Base-by-base conservation (phyloP, 23 tunicate genomes). In the Trididemnum clinides region DNA sequence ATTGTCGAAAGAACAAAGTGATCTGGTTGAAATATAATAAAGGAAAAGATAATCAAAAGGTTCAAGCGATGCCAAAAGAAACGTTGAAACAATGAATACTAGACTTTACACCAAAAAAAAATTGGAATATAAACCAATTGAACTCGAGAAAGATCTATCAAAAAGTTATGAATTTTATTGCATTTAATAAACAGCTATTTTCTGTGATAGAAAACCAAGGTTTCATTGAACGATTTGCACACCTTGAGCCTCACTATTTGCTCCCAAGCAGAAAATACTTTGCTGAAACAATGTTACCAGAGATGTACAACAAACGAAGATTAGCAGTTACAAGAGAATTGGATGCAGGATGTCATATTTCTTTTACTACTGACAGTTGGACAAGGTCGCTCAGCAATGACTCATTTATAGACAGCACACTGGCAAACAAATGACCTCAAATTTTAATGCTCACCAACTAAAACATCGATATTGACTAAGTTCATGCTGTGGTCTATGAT, bases 211-310 rank as follows among this genome's bases (percentile, higher is more conserved):
- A 70, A 30, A 37, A 70, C 30, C 77, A 33, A 10, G 77, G 77
- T 7, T 70, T 70, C 38, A 70, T 70, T 70, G 77, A 32, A 70
- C 21, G 28, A 31, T 5, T 10, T 70, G 77, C 39, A 70, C 77
- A 70, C 23, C 69, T 59, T 59, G 69, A 59, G 69, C 69, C 69
- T 59, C 69, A 26, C 27, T 59, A 59, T 21, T 21, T 59, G 27
- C 23, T 59, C 21, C 69, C 69, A 21, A 59, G 69, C 27, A 59
- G 26, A 59, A 59, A 19, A 21, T 59, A 59, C 27, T 59, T n/a
- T n/a, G n/a, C n/a, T n/a, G n/a, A n/a, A n/a, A n/a, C n/a, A 15
- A 59, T 59, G 69, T 59, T 59, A 26, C 69, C 69, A 18, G 69
- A 59, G 69, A 21, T 59, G 69, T 59, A 12, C 26, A 59, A 59